These are phyloP conservation scores for Pyrgilauda ruficollis DNA, from an alignment of 2,113 vertebrate species.

Conservation along the genomic window DNA sequence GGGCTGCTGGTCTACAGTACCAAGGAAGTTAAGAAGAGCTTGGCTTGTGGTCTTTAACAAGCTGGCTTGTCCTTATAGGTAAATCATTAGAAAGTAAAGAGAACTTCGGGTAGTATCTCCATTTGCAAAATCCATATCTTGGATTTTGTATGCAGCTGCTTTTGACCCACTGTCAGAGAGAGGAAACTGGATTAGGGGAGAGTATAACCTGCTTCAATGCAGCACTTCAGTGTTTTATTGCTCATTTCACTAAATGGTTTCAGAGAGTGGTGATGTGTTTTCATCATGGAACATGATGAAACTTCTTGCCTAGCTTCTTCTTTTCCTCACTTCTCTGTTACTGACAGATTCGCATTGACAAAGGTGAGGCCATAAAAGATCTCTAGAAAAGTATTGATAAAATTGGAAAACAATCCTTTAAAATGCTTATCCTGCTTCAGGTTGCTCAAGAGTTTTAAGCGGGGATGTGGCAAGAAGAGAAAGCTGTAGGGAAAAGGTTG, in stretches of 20 bases:
- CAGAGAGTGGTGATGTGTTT: neutral
- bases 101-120: neutral
- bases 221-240: neutral
- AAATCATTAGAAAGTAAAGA: neutral
- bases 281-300: neutral
- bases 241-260: neutral
- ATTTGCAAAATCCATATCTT: neutral
- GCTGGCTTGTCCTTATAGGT: neutral
- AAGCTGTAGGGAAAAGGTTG: neutral
- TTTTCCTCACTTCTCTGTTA: neutral
- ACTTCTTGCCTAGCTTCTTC: neutral
- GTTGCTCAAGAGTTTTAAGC: neutral
- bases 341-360: neutral
- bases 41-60: accelerated
- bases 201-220: neutral
- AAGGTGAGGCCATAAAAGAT: neutral
- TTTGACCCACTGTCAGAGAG: neutral
- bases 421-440: neutral
- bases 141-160: neutral
- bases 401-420: neutral
- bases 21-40: neutral
- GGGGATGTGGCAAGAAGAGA: neutral
- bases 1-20: neutral
- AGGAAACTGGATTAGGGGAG: neutral
- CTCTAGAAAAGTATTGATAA: neutral